Conservation (phyloP, 2,888 invertebrate genomes). For the Phyllotreta cruciferae region DNA sequence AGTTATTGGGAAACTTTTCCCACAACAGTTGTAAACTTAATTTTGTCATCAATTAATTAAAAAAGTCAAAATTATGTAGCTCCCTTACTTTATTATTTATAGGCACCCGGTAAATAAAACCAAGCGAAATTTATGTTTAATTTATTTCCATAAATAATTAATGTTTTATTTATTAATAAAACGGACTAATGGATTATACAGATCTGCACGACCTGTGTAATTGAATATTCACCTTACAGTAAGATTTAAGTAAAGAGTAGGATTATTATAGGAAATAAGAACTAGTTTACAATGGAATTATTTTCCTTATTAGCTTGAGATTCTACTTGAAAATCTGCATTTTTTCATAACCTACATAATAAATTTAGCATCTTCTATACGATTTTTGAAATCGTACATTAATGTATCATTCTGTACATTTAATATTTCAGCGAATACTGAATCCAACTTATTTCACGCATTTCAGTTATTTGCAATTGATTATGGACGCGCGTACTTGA, state of each 20-base stretch:
- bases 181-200: constrained; percentile 10
- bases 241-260: constrained; percentile 1
- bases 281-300: background rate
- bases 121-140: constrained; percentile 9
- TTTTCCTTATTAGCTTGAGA: no score
- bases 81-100: no score
- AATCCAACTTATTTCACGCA: background rate
- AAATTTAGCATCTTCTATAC: no score
- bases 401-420: constrained; percentile 2
- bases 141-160: constrained; percentile 16
- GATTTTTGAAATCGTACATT: no score
- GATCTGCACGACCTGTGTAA: background rate
- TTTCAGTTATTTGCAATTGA: constrained; percentile 12
- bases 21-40: no score
- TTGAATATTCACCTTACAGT: constrained; percentile 8
- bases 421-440: background rate
- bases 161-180: constrained; percentile 14
- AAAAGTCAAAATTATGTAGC: no score
- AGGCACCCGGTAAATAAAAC: background rate
- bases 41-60: no score
- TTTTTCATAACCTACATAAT: no score
- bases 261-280: background rate
- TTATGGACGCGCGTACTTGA: constrained; percentile 13
- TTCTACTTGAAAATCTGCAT: no score
- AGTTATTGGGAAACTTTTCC: no score